Base-by-base conservation (phyloP, 2,797 vertebrate genomes). In the Etheostoma perlongum region DNA sequence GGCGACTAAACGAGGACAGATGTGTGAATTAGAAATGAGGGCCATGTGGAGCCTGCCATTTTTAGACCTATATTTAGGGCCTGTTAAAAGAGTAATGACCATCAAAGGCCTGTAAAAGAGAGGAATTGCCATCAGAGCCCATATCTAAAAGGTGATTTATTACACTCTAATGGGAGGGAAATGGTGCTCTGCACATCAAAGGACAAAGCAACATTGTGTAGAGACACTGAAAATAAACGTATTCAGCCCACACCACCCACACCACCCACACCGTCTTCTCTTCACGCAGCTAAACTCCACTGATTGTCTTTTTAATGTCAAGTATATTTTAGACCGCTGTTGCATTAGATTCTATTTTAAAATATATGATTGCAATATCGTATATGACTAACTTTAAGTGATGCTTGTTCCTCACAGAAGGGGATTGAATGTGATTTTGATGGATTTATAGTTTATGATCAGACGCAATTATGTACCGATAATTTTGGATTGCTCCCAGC, bases 51-150 rank as follows among this genome's bases (percentile, higher is more conserved):
- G 91, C 87, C 79, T 92, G 91, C 91, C 93, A 93, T 93, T 94
- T 91, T 87, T 92, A 93, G 92, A 89, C 87, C 94, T 95, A 94
- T 92, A 95, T 94, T 94, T 95, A 95, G 94, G 91, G 91, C 87
- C 92, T 93, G 92, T 92, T 95, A 94, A 93, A 95, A 95, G 94
- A 95, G 91, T 94, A 95, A 95, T 95, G 94, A 92, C 93, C 91
- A 94, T 95, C 93, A 94, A 94, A 93, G 92, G 90, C 89, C 91
- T 87, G 91, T 93, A 90, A 91, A 92, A 91, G 92, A 89, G 89
- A 93, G 89, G 92, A 93, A 95, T 93, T 89, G 91, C 90, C 92
- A 90, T 93, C 88, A 89, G 86, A 88, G 90, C 76, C 79, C 21
- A n/a, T 92, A 93, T 94, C 91, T 91, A 92, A 94, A 93, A 93